Evolutionary conservation across 2,113 vertebrate genomes (phyloP), one percentile per base, ranked within the genome.

Genomic region (Cyanocitta stelleri): DNA sequence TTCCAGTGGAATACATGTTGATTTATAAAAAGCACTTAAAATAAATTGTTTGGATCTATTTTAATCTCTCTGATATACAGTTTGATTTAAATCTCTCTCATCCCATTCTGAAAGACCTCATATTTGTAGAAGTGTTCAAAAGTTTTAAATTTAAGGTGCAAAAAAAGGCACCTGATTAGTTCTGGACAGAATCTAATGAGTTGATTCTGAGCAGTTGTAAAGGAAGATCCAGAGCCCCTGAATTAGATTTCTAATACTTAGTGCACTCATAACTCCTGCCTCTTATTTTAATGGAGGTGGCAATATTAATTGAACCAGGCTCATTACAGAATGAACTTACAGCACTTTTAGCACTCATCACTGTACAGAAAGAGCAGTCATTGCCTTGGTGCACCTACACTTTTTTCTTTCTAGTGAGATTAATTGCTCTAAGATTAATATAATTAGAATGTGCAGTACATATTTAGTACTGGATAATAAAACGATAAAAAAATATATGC

Each of bases 21-120:
- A 85, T 93, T 92, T 95, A 73, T 58, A 75, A 59, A 54, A 67
- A 94, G 29, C 39, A 81, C 39, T 96, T 93, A 72, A 81, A 92
- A 90, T 72, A 93, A 93, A 82, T 78, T 72, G 5, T 82, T 94
- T 13, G 0, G 39, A 46, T 79, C 24, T 77, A 16, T 81, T 96
- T 86, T 68, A 74, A 44, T 85, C 6, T 82, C 14, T 74, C 59
- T 89, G 58, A 78, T 72, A 55, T 3, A 62, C 16, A 33, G 11
- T 37, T 79, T 78, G 30, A 16, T 80, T 92, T 94, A 71, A 93
- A 93, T 83, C 10, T 88, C 46, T 82, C 14, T 83, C 24, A 12
- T 82, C 55, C 33, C 24, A 37, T 93, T 73, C 49, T 88, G 33
- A 87, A 94, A 18, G 9, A 55, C 37, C 55, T 95, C 85, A 71